These are phyloP conservation scores for Diorhabda sublineata DNA, from an alignment of 1,140 invertebrate species.

Conservation along the genomic window DNA sequence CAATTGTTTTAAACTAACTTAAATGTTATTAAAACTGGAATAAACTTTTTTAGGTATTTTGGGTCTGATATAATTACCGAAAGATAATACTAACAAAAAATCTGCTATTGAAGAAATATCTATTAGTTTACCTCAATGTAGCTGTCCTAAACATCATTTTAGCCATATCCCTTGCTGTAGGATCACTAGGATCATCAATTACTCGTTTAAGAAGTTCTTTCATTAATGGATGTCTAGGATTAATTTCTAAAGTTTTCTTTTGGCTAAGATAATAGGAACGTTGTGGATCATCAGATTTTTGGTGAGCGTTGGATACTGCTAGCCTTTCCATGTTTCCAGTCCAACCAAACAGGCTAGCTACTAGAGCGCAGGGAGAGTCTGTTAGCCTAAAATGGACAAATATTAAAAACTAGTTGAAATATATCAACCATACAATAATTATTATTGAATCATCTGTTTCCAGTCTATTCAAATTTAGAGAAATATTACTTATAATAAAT, in stretches of 20 bases:
- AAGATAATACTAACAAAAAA: no score
- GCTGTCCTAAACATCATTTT: constrained; percentile 91
- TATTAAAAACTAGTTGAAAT: background rate
- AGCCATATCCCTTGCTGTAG: constrained; percentile 81
- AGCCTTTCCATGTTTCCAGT: constrained; percentile 99
- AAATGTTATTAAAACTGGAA: no score
- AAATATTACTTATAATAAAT: no score
- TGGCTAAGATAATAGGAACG: constrained; percentile 89
- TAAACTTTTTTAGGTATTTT: no score
- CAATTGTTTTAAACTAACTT: no score
- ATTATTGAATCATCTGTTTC: no score
- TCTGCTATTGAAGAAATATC: no score
- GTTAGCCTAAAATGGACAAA: constrained; percentile 57
- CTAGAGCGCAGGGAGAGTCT: constrained; percentile 91
- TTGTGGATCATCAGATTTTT: constrained; percentile 90
- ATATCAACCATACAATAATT: background rate
- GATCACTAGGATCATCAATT: constrained; percentile 73
- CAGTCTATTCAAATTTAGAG: no score
- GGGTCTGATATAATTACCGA: no score
- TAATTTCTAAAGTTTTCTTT: constrained; percentile 97
- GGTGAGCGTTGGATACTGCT: constrained; percentile 93
- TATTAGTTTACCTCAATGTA: constrained; percentile 60
- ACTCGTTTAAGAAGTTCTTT: constrained; percentile 84
- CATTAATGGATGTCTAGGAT: constrained; percentile 94
- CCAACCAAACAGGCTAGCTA: constrained; percentile 96